Base-by-base conservation (phyloP, 2,888 invertebrate species). In the Pristionchus fissidentatus region DNA sequence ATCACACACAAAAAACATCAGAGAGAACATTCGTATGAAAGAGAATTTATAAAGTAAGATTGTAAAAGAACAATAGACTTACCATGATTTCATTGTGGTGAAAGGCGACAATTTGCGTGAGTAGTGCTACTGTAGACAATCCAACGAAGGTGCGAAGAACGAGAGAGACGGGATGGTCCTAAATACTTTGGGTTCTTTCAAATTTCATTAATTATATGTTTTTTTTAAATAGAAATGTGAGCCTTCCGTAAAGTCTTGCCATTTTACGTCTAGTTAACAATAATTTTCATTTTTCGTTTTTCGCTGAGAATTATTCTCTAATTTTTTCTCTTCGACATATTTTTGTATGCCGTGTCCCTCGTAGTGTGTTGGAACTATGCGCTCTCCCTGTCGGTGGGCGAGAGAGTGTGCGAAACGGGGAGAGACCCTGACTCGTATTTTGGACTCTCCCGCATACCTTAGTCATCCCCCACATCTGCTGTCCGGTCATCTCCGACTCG, bases 11-110 rank as follows among this genome's bases (percentile, higher is more conserved):
- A 32, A 38, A 26, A 13, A 13, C n/a, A n/a, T n/a, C n/a, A n/a
- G n/a, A n/a, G n/a, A n/a, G n/a, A n/a, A n/a, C 26, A 7, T 35
- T 13, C 29, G 32, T 62, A 29, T 32, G 29, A 38, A 15, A 35
- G 66, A 46, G 66, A 75, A 26, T 49, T 83, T 26, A 82, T 49
- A 35, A 35, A 77, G 73, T 77, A 41, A 35, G 8, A 75, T 38
- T 32, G 26, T 7, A 38, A 32, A 52, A 43, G n/a, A 38, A 29
- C n/a, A 52, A 22, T 10, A 15, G 29, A 49, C 84, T 49, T 84
- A 91, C 91, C 88, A 89, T 86, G 73, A 92, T 87, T 83, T 92
- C 92, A 85, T 92, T 92, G n/a, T 88, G 82, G 84, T 92, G 92
- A 78, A 89, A 92, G 38, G 87, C 85, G n/a, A 91, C 85, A 66